A percentile compares a stretch with the other conserved stretches of the same genome.
Evolutionary conservation across 2,797 vertebrate genomes (phyloP).

Genomic region (Ibycter americanus): DNA sequence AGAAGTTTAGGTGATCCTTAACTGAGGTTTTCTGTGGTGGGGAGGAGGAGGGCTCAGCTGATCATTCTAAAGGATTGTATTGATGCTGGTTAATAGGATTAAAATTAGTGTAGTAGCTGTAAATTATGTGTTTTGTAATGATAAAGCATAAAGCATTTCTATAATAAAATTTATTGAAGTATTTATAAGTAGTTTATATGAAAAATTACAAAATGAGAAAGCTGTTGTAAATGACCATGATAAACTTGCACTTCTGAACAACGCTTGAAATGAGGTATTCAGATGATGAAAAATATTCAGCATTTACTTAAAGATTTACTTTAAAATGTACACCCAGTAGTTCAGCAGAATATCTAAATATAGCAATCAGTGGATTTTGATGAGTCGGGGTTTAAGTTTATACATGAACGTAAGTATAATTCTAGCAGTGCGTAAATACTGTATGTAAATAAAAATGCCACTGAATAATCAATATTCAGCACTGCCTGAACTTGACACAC

Average conservation of each 20-base stretch:
- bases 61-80: constrained; percentile 28
- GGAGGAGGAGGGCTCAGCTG: not conserved
- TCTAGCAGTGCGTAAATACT: not conserved
- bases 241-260: constrained; percentile 17
- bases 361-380: not conserved
- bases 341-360: not conserved
- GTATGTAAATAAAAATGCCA: not conserved
- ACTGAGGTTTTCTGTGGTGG: not conserved
- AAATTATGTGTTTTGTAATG: constrained; percentile 38
- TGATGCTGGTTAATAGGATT: not conserved
- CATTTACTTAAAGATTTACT: not conserved
- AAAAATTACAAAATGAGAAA: not conserved
- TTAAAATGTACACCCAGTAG: not conserved
- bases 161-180: not conserved
- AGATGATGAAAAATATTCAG: not conserved
- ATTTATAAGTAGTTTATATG: constrained; percentile 45
- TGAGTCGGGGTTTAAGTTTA: not conserved
- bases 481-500: not conserved
- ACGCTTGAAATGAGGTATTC: not conserved
- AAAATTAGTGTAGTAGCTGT: not conserved
- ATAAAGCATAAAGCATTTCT: constrained; percentile 38
- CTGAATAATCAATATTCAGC: not conserved
- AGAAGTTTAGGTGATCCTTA: not conserved
- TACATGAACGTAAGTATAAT: not conserved
- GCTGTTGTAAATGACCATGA: not conserved